Evolutionary conservation across 2,113 vertebrate genomes (phyloP).

Genomic region (Paramisgurnus dabryanus): DNA sequence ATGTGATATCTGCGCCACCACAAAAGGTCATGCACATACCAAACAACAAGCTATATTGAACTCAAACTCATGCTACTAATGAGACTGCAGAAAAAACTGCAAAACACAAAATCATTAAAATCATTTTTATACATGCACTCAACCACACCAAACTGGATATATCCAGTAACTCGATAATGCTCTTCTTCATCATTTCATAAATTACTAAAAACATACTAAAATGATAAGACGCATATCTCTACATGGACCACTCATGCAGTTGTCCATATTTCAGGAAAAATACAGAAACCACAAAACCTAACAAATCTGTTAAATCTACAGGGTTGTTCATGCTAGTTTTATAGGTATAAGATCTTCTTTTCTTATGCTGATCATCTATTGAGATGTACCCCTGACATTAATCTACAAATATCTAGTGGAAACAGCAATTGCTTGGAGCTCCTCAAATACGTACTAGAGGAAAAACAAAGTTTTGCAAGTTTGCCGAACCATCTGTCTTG

Average conservation of each 20-base stretch:
- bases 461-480: constrained; percentile 65
- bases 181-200: too few relatives aligned
- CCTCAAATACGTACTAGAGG: neutral
- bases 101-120: neutral
- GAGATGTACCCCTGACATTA: constrained; percentile 42
- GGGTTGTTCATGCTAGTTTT: neutral
- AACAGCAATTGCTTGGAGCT: constrained; percentile 45
- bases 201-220: too few relatives aligned
- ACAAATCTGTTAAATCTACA: constrained; percentile 1
- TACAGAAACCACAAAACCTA: neutral
- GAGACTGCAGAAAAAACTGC: neutral
- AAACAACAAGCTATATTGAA: constrained; percentile 19
- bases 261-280: neutral
- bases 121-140: too few relatives aligned
- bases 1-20: neutral
- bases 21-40: neutral
- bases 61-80: constrained; percentile 3
- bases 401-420: constrained; percentile 51
- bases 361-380: neutral
- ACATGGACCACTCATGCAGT: neutral
- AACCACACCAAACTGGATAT: too few relatives aligned
- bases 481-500: constrained; percentile 70
- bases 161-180: too few relatives aligned
- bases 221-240: neutral
- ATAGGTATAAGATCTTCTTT: neutral